Conservation (phyloP, 1,140 invertebrate genomes). For the Telenomus remus region DNA sequence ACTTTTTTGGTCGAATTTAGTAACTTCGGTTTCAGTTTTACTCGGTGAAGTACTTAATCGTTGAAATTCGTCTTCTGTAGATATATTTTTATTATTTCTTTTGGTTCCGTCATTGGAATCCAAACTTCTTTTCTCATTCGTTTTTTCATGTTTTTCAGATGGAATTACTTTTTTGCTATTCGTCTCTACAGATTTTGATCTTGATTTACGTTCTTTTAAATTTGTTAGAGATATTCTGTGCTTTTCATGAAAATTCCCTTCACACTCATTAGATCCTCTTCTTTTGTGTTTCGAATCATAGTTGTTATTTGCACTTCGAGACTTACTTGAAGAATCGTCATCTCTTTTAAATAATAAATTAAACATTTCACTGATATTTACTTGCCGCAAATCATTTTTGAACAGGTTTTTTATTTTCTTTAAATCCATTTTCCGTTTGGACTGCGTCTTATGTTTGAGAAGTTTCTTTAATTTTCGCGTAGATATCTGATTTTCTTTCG, state of each 20-base stretch:
- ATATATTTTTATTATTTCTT: conserved; percentile 1
- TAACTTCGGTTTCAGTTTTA: conserved; percentile 12
- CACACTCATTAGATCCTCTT: conserved; percentile 24
- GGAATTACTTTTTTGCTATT: conserved; percentile 34
- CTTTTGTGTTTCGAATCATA: conserved; percentile 1
- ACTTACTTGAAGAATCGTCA: conserved; percentile 29
- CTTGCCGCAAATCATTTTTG: conserved; percentile 15
- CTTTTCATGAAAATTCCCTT: not conserved
- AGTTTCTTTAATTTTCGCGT: conserved; percentile 18
- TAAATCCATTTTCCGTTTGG: conserved; percentile 21
- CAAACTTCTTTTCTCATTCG: conserved; percentile 59
- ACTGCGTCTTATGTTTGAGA: conserved; percentile 11
- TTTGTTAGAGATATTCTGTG: conserved; percentile 11
- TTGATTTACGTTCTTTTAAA: conserved; percentile 24
- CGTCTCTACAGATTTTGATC: conserved; percentile 58
- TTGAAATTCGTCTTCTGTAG: no score
- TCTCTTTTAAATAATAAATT: conserved; percentile 8
- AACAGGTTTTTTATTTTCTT: conserved; percentile 31
- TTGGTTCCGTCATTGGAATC: conserved; percentile 35
- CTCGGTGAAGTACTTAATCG: not conserved
- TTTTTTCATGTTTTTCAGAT: conserved; percentile 50
- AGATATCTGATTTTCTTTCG: conserved; percentile 31
- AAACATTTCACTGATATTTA: not conserved
- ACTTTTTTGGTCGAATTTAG: conserved; percentile 14
- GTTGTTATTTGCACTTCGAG: conserved; percentile 17